Base-by-base conservation (phyloP, 1,140 invertebrate genomes). In the Leptinotarsa texana region DNA sequence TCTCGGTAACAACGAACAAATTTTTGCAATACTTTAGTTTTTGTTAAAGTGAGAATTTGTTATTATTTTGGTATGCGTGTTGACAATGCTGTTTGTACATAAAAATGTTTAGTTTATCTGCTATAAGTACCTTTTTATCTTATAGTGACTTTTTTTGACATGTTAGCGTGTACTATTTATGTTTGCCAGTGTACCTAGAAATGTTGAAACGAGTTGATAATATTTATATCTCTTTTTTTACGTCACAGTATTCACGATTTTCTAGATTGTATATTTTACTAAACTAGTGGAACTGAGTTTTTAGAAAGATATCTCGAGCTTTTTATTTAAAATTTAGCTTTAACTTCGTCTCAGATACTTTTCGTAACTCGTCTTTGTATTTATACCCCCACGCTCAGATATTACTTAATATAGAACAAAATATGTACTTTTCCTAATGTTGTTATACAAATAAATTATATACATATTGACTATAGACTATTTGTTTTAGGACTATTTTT, bases 371-470 rank as follows among this genome's bases (percentile, higher is more conserved):
- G 75, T 74, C 61, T 77, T 77, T 73, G 74, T 75, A 73, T 74
- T 75, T 79, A 74, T 79, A 76, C 63, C 71, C 62, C 73, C 75
- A 76, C 71, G 49, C 71, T 76, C 71, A 73, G 71, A 42, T 73
- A 65, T 73, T 63, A 73, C 71, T 63, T 62, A 73, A 65, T 77
- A 79, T 81, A 80, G 78, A 80, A 78, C 77, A 79, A 78, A 75
- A 78, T 74, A 74, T 77, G 76, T 79, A 75, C 74, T 80, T 79
- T 78, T 80, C 78, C 78, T 80, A 80, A 79, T 80, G 77, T 82
- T 82, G 78, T 81, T 82, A 81, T 81, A 80, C 73, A 79, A 81
- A 81, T 78, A 79, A 82, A 81, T 77, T 80, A 77, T 79, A 75
- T 77, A 67, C 70, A 76, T 67, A 78, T 68, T 65, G 33, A 65